Evolutionary conservation across 2,113 vertebrate genomes (phyloP).

Genomic region (Oceanites oceanicus): DNA sequence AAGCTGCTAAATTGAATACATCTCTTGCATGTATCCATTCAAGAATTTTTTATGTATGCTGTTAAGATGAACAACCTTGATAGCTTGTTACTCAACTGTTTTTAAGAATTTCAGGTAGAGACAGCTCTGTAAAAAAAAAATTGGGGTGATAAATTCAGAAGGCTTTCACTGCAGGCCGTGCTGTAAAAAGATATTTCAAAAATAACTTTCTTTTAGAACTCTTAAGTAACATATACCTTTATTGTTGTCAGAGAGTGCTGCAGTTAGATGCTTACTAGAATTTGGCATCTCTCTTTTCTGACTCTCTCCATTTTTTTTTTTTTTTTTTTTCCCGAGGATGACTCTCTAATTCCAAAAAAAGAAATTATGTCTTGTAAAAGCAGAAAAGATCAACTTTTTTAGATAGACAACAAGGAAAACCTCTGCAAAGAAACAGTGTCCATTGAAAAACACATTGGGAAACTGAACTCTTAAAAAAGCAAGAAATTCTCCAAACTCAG

Average conservation of each 20-base stretch:
- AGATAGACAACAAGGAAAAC: background rate
- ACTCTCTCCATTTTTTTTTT: background rate
- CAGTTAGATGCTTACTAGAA: background rate
- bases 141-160: background rate
- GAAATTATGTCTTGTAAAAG: background rate
- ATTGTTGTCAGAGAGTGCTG: background rate
- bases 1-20: background rate
- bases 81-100: conserved; percentile 10
- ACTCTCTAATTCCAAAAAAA: background rate
- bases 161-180: background rate
- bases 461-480: background rate
- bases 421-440: background rate
- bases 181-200: background rate
- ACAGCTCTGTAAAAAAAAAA: background rate
- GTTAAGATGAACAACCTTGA: background rate
- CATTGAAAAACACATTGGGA: background rate
- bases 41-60: conserved; percentile 5
- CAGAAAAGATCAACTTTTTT: background rate
- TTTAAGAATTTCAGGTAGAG: background rate
- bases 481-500: background rate
- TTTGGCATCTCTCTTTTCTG: background rate
- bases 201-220: background rate
- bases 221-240: conserved; percentile 15
- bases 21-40: background rate
- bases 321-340: background rate